Percentiles rank a stretch among this genome's conserved stretches.
Conservation (phyloP, 2,113 vertebrate genomes). For the Callocephalon fimbriatum region DNA sequence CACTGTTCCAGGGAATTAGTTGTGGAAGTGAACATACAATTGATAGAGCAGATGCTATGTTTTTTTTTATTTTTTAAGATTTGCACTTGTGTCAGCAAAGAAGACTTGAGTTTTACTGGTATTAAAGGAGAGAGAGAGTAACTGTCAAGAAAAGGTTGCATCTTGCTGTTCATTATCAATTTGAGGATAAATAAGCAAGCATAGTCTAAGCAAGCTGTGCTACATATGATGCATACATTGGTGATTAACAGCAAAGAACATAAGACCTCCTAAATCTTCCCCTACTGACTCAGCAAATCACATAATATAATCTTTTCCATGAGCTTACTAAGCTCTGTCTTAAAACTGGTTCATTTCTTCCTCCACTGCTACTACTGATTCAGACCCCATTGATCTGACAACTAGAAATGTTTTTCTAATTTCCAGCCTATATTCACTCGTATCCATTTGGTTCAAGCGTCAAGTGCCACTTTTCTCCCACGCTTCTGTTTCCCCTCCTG, state of each 20-base stretch:
- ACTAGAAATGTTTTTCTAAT: not conserved
- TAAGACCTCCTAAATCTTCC: not conserved
- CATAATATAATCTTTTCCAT: not conserved
- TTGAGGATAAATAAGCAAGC: not conserved
- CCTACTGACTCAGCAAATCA: not conserved
- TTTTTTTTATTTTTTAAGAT: not conserved
- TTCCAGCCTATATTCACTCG: not conserved
- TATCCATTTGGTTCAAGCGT: not conserved
- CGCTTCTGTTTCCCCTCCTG: rapidly evolving
- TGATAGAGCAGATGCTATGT: not conserved
- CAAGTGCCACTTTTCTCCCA: not conserved
- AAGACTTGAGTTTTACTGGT: not conserved
- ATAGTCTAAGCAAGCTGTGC: not conserved
- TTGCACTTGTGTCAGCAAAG: not conserved
- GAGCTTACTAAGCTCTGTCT: not conserved
- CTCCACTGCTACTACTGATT: not conserved
- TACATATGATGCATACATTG: not conserved
- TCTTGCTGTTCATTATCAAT: not conserved
- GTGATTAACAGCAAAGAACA: not conserved
- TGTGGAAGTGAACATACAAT: not conserved
- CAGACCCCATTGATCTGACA: not conserved
- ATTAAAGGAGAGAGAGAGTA: not conserved
- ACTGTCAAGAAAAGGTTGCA: not conserved
- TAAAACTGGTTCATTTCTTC: not conserved
- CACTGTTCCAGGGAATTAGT: not conserved